Evolutionary conservation across 2,113 vertebrate genomes (phyloP).

Genomic region (Corythornis madagascariensis): DNA sequence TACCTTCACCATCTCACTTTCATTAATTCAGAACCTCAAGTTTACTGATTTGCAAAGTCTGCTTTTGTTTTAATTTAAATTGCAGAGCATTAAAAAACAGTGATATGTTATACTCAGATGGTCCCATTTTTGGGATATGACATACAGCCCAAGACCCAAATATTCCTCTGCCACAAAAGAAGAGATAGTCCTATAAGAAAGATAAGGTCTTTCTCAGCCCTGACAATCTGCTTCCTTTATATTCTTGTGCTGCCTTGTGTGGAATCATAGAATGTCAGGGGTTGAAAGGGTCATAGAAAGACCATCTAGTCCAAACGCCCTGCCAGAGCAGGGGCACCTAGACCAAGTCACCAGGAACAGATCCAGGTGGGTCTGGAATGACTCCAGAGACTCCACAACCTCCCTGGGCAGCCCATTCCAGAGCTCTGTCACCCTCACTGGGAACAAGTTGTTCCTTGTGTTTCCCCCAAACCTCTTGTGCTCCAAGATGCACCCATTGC

Average conservation of each 20-base stretch:
- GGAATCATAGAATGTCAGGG: neutral
- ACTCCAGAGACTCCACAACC: too few species aligned
- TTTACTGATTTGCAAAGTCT: slow-evolving; percentile 19
- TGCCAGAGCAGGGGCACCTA: too few species aligned
- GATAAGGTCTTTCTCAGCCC: neutral
- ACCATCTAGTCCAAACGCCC: too few species aligned
- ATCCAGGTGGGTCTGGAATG: too few species aligned
- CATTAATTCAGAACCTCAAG: slow-evolving; percentile 44
- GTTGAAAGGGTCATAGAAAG: too few species aligned
- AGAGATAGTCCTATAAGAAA: neutral
- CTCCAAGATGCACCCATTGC: too few species aligned
- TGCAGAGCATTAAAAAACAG: slow-evolving; percentile 1
- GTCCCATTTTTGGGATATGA: neutral
- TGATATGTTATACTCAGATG: neutral
- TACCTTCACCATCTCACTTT: slow-evolving; percentile 28
- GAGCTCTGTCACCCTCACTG: too few species aligned
- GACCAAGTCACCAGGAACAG: too few species aligned
- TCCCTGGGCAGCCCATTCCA: too few species aligned
- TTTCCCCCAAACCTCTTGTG: too few species aligned
- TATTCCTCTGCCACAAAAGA: neutral
- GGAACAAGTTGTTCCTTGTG: too few species aligned
- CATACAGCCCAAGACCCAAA: neutral
- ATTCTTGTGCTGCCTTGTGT: neutral
- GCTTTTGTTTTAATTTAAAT: slow-evolving; percentile 59
- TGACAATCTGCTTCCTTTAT: neutral